Evolutionary conservation across 2,797 vertebrate species (phyloP), one percentile per base, ranked within the genome.

Genomic region (Pterois miles): DNA sequence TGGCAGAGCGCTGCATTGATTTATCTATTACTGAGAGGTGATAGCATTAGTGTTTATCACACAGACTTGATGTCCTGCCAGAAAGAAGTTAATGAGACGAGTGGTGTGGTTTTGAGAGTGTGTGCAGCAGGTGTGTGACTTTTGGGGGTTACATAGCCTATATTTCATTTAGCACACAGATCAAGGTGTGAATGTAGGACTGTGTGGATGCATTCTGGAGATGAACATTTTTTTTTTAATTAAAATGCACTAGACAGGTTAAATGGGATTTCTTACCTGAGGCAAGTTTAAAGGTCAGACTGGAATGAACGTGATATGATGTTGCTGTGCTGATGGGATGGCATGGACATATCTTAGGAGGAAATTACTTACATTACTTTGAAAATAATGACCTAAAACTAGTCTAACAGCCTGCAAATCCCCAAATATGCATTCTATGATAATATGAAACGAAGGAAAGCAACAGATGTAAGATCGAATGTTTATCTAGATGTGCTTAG

Each of bases 1-100:
- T 88, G 89, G 85, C 85, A 83, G 83, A 81, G 74, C 10, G 62
- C 31, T 6, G 54, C 86, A 91, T 84, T 88, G 90, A 91, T 93
- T 89, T 82, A 88, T 90, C 84, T 71, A 67, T 87, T 84, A 89
- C 83, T 70, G 83, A 72, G 31, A 65, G 76, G 73, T 82, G 89
- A 83, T 78, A 78, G 76, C 67, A 79, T 84, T 80, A 83, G 81
- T 81, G 88, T 89, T 90, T 80, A 88, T 90, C 83, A 69, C 67
- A 71, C 74, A 73, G 79, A 77, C 73, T 69, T 81, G 77, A 86
- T 66, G 57, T 84, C 74, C 84, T 85, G 84, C 82, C 86, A 88
- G 65, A 43, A 38, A 68, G 8, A 81, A 75, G 74, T 81, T 65
- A 46, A 31, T 74, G 56, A 82, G 71, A 60, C 27, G 4, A 72